These are phyloP conservation scores for Orius insidiosus DNA, from an alignment of 1,140 invertebrate genomes.

Conservation along the genomic window DNA sequence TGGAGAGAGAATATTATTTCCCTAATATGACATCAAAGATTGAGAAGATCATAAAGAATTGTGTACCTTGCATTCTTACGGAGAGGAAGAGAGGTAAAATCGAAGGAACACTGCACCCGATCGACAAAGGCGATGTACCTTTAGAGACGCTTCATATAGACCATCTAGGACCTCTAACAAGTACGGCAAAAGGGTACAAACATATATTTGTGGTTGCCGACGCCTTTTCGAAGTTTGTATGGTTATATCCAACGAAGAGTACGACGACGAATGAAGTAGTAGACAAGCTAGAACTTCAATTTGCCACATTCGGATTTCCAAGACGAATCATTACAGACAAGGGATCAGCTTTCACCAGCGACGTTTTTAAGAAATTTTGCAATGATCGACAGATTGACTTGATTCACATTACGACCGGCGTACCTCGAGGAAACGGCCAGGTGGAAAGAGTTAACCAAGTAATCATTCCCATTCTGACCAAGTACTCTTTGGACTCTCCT, in stretches of 20 bases:
- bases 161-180: slow-evolving; percentile 24
- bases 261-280: slow-evolving; percentile 18
- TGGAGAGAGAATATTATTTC: slow-evolving; percentile 26
- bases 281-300: slow-evolving; percentile 17
- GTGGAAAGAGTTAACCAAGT: slow-evolving; percentile 23
- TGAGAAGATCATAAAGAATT: slow-evolving; percentile 22
- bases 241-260: slow-evolving; percentile 19
- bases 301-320: slow-evolving; percentile 24
- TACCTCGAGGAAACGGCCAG: slow-evolving; percentile 16
- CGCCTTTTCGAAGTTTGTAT: slow-evolving; percentile 21
- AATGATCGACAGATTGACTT: slow-evolving; percentile 13
- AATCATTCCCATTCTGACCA: slow-evolving; percentile 15
- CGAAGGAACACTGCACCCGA: slow-evolving; percentile 24
- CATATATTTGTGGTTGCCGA: slow-evolving; percentile 21
- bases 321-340: not conserved
- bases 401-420: slow-evolving; percentile 14
- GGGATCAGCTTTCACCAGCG: slow-evolving; percentile 19
- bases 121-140: slow-evolving; percentile 21
- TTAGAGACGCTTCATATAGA: slow-evolving; percentile 24
- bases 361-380: slow-evolving; percentile 22
- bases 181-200: slow-evolving; percentile 22
- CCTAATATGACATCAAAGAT: slow-evolving; percentile 23
- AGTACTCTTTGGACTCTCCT: no score
- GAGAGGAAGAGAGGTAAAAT: slow-evolving; percentile 26
- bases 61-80: slow-evolving; percentile 25